phyloP scores from a whole-genome alignment of 2,888 invertebrate species.

The Hirtodrosophila cameraria region DNA sequence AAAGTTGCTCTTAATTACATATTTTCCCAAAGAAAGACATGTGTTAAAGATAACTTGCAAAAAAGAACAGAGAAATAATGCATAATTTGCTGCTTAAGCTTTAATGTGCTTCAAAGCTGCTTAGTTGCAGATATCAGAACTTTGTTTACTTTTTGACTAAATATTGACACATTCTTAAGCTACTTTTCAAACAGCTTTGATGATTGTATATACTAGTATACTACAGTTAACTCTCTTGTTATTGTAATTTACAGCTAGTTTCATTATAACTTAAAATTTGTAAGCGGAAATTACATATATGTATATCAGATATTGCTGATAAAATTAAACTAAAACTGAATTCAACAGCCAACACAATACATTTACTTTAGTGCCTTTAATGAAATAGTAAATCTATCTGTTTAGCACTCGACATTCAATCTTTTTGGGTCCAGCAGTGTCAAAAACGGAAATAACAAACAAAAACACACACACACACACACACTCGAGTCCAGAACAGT shows the following conservation, averaged over 20 bases:
- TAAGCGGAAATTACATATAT: conserved; percentile 7
- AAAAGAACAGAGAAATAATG: too few relatives aligned
- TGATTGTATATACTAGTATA: background rate
- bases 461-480: background rate
- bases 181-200: background rate
- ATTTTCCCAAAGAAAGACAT: too few relatives aligned
- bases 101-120: background rate
- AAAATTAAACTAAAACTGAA: conserved; percentile 1
- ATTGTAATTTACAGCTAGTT: background rate
- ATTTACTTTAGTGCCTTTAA: conserved; percentile 7
- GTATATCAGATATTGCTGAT: conserved; percentile 2
- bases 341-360: conserved; percentile 4
- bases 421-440: conserved; percentile 25
- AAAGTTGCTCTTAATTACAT: too few relatives aligned
- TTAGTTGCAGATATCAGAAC: too few relatives aligned
- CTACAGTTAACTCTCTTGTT: background rate
- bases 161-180: too few relatives aligned
- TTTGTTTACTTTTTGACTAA: too few relatives aligned
- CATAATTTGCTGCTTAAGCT: too few relatives aligned
- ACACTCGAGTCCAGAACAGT: conserved; percentile 33
- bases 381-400: conserved; percentile 37
- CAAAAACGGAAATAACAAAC: conserved; percentile 37
- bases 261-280: background rate
- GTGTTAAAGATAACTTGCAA: too few relatives aligned
- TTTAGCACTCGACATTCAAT: conserved; percentile 45